Evolutionary conservation across 2,113 vertebrate genomes (phyloP), one percentile per base, ranked within the genome.

Genomic region (Pseudorectes ferrugineus): DNA sequence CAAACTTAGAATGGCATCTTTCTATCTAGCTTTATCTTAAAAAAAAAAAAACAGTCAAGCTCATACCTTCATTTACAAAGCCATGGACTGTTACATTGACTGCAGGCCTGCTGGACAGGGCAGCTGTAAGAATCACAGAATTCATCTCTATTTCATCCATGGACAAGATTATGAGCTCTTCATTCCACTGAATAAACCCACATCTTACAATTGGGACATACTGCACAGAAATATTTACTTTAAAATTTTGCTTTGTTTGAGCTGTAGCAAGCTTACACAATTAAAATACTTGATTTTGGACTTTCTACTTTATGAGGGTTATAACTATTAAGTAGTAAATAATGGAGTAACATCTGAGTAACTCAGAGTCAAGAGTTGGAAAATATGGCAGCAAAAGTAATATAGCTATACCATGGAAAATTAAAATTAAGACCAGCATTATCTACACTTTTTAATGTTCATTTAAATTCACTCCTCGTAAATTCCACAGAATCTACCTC

Each of bases 161-260:
- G 9, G 14, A 52, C 11, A 59, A 51, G 6, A 38, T 11, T 3
- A 25, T 9, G 3, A 90, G 24, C 22, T 76, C n/a, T 58, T 77
- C 0, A 0, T 28, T 49, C 36, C 68, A 48, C 18, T 3, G 1
- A 93, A 31, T 16, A 73, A 61, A 61, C 9, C 7, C 6, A n/a
- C 4, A 49, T 13, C n/a, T 35, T 29, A n/a, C 13, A 12, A 38
- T 13, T 14, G 21, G 25, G 16, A 18, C 26, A 40, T 4, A 48
- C 4, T 42, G 11, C 36, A 48, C 6, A 0, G 9, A 20, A 31
- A 57, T n/a, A 79, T 9, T 57, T 28, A n/a, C 31, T n/a, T 68
- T 8, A 13, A 48, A 33, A 10, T 20, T 28, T n/a, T 38, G 21
- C 11, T 51, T 31, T 8, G 20, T 35, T 45, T 22, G 12, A 77